These are phyloP conservation scores for Sinocyclocheilus rhinocerous DNA, from an alignment of 2,113 vertebrate genomes.

Conservation along the genomic window DNA sequence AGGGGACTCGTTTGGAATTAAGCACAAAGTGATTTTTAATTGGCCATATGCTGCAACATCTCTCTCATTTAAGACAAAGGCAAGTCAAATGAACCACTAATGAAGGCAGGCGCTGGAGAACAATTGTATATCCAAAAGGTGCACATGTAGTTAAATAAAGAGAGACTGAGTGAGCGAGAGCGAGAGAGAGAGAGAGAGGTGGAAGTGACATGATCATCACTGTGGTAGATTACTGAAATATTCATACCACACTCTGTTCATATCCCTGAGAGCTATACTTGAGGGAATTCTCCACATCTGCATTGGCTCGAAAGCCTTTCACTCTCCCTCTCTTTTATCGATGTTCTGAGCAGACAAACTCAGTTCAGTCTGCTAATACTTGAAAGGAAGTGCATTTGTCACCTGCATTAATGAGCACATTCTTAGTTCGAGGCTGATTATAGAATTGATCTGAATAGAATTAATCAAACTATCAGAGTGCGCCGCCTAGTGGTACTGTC, in stretches of 20 bases:
- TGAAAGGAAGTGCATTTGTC: neutral
- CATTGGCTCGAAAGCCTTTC: slow-evolving; percentile 3
- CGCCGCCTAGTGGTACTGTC: neutral
- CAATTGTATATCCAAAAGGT: slow-evolving; percentile 41
- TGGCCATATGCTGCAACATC: slow-evolving; percentile 71
- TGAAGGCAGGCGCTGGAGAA: slow-evolving; percentile 59
- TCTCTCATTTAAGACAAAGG: slow-evolving; percentile 55
- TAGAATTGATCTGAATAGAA: neutral
- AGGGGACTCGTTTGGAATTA: slow-evolving; percentile 65
- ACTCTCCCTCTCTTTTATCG: neutral
- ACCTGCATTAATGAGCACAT: neutral
- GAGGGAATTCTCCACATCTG: slow-evolving; percentile 33
- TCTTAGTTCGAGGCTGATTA: neutral
- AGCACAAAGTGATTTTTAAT: slow-evolving; percentile 74
- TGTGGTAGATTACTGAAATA: slow-evolving; percentile 60
- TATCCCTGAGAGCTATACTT: slow-evolving; percentile 24
- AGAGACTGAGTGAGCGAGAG: neutral
- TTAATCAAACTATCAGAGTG: neutral
- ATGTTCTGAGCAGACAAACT: neutral
- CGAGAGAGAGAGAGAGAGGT: neutral
- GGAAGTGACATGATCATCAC: slow-evolving; percentile 1
- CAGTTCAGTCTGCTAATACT: neutral
- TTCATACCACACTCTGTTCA: slow-evolving; percentile 59
- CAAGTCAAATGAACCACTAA: slow-evolving; percentile 60
- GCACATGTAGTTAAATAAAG: neutral